phyloP scores from a whole-genome alignment of 1,140 invertebrate genomes.

The Nasonia longicornis region DNA sequence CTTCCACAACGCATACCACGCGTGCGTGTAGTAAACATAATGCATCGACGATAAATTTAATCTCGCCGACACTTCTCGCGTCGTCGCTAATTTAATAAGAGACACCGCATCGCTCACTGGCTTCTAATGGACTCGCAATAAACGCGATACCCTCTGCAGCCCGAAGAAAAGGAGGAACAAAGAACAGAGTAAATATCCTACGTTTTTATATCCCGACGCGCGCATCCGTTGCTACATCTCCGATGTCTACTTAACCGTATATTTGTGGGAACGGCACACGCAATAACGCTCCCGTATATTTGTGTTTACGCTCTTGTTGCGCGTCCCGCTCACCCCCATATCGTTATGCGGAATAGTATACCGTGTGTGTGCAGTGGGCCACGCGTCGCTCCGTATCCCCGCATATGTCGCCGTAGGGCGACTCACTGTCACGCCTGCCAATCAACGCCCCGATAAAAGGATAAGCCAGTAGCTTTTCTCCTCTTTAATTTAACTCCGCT shows the following conservation, averaged over 20 bases:
- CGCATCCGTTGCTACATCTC: not conserved
- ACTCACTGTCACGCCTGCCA: slow-evolving; percentile 30
- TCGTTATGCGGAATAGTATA: no score
- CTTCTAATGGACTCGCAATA: no score
- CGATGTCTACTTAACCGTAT: not conserved
- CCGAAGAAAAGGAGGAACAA: no score
- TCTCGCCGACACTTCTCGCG: no score
- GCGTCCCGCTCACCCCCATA: not conserved
- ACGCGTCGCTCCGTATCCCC: not conserved
- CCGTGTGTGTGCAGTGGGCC: not conserved
- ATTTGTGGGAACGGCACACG: not conserved
- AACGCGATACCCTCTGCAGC: no score
- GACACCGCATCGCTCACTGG: no score
- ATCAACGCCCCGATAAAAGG: slow-evolving; percentile 29
- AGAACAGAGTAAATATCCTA: no score
- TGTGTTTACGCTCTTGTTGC: not conserved
- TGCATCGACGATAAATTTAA: no score
- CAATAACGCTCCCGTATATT: not conserved
- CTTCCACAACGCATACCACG: no score
- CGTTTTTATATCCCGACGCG: no score
- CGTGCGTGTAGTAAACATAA: no score
- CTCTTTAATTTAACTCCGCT: slow-evolving; percentile 3
- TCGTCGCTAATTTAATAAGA: no score
- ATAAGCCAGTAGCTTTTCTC: not conserved
- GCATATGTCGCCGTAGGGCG: not conserved